Conservation (phyloP, 1,140 invertebrate species). For the Zophobas morio region DNA sequence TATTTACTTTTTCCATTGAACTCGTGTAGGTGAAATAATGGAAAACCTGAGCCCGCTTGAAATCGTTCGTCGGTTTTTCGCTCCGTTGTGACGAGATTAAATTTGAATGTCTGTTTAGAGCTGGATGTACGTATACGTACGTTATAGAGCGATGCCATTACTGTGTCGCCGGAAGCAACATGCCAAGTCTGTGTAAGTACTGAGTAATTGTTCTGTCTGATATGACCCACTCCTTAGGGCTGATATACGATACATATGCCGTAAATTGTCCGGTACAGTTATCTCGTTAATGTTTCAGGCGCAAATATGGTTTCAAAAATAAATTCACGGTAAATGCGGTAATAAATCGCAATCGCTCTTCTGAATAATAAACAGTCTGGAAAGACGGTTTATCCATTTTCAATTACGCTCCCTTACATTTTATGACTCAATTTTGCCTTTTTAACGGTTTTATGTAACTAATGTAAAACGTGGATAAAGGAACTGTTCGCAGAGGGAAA, state of each 20-base stretch:
- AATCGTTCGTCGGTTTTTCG: not conserved
- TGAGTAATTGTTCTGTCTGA: slow-evolving; percentile 40
- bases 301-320: slow-evolving; percentile 5
- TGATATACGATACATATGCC: slow-evolving; percentile 39
- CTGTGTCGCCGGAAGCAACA: slow-evolving; percentile 18
- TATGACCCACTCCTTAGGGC: slow-evolving; percentile 41
- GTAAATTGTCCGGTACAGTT: slow-evolving; percentile 35
- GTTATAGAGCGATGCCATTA: slow-evolving; percentile 21
- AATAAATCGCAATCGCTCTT: slow-evolving; percentile 38
- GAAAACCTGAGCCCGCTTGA: slow-evolving; percentile 18
- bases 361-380: slow-evolving; percentile 8
- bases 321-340: slow-evolving; percentile 26
- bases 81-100: not conserved
- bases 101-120: slow-evolving; percentile 26
- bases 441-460: not conserved
- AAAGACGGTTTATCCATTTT: slow-evolving; percentile 17
- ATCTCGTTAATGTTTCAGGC: slow-evolving; percentile 29
- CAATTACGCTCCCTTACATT: slow-evolving; percentile 6
- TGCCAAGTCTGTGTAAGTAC: slow-evolving; percentile 12
- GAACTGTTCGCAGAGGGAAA: too few species aligned
- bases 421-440: slow-evolving; percentile 19
- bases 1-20: slow-evolving; percentile 35
- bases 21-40: slow-evolving; percentile 25
- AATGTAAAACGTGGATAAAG: too few species aligned
- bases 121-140: not conserved